Evolutionary conservation across 1,140 invertebrate genomes (phyloP).

Genomic region (Drosophila ficusphila): DNA sequence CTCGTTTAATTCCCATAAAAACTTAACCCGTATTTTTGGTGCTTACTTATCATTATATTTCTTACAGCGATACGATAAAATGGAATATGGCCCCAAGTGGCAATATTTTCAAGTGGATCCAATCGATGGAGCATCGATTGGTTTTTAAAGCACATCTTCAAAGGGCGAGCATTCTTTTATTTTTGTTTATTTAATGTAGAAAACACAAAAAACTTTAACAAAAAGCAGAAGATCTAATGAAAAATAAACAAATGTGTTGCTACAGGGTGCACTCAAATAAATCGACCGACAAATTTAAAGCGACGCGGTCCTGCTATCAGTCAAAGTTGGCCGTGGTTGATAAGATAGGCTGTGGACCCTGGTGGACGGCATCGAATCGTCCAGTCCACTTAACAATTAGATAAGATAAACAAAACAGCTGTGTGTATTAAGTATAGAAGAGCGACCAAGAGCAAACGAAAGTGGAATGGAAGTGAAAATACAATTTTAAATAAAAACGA

Average conservation of each 20-base stretch:
- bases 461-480: conserved; percentile 29
- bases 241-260: conserved; percentile 33
- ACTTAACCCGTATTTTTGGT: not conserved
- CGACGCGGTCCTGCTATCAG: conserved; percentile 51
- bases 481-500: conserved; percentile 15
- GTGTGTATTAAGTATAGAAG: conserved; percentile 34
- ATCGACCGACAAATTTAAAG: conserved; percentile 9
- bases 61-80: not conserved
- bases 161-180: conserved; percentile 4
- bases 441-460: conserved; percentile 47
- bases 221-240: conserved; percentile 28
- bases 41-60: not conserved
- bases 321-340: conserved; percentile 55
- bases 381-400: conserved; percentile 24
- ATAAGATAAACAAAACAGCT: conserved; percentile 60
- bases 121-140: conserved; percentile 2
- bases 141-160: conserved; percentile 17
- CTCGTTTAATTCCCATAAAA: too few species aligned
- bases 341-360: conserved; percentile 37
- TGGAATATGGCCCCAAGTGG: not conserved
- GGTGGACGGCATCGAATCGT: conserved; percentile 19
- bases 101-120: conserved; percentile 16
- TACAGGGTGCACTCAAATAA: conserved; percentile 5
- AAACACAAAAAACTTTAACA: conserved; percentile 19
- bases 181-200: conserved; percentile 27